These are phyloP conservation scores for Tarsius wallacei DNA, from an alignment of 2,797 vertebrate genomes.

Conservation along the genomic window DNA sequence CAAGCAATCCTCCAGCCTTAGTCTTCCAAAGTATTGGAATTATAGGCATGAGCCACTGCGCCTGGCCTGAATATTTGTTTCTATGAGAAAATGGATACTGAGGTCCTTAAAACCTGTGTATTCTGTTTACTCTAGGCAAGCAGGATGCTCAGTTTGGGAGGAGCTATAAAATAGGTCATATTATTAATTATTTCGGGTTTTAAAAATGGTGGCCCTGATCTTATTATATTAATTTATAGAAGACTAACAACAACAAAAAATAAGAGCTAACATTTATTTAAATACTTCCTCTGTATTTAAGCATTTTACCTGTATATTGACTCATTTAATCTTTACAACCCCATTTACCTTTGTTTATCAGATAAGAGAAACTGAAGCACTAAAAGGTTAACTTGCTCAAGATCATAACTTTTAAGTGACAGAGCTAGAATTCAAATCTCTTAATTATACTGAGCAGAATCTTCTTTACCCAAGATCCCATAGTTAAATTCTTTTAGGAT, in stretches of 20 bases:
- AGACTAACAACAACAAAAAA: neutral
- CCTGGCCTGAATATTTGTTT: neutral
- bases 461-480: conserved; percentile 20
- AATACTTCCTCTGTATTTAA: conserved; percentile 17
- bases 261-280: conserved; percentile 9
- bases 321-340: conserved; percentile 27
- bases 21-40: too few relatives aligned
- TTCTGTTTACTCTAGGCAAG: conserved; percentile 12
- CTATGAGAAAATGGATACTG: neutral
- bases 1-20: too few relatives aligned
- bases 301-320: neutral
- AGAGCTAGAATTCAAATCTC: neutral
- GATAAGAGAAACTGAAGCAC: conserved; percentile 35
- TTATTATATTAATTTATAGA: conserved; percentile 31
- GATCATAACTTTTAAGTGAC: conserved; percentile 39
- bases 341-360: conserved; percentile 22
- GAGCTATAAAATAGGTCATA: neutral
- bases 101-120: conserved; percentile 43
- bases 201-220: neutral
- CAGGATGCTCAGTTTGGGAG: conserved; percentile 1
- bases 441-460: neutral
- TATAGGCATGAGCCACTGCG: too few relatives aligned
- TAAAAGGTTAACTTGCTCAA: conserved; percentile 27
- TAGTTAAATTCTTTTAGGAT: conserved; percentile 42
- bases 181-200: conserved; percentile 19